Evolutionary conservation across 1,140 invertebrate species (phyloP), one percentile per base, ranked within the genome.

Genomic region (Chironomus striatipennis): DNA sequence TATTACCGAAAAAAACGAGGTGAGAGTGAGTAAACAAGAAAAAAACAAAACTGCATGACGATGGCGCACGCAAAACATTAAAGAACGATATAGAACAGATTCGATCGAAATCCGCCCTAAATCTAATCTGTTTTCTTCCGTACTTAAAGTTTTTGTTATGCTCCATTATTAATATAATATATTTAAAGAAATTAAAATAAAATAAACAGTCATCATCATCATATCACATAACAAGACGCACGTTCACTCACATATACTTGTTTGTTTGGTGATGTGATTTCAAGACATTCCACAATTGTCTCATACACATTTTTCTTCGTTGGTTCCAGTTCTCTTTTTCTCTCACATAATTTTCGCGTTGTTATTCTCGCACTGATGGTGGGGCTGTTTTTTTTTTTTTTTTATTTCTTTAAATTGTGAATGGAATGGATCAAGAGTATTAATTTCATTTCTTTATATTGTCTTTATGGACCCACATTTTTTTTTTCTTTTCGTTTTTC

Each of bases 251-350:
- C 24, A 34, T 34, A 57, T 57, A 57, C 47, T 57, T 57, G 47
- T 57, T 12, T 57, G 47, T 57, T n/a, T 57, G 47, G 47, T 15
- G 47, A n/a, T 57, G 47, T 57, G 47, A 57, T 57, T 34, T 57
- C 47, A 57, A 57, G 47, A 57, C 47, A 57, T 57, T 57, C 47
- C 47, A 57, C 47, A 57, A 57, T 57, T 57, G 47, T 57, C 47
- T 57, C 47, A 57, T 57, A 57, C 47, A 57, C n/a, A n/a, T 57
- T 57, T 57, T 57, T 57, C 47, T 57, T 57, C n/a, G 12, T 57
- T 57, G n/a, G 47, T 57, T 57, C 47, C 47, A 57, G 47, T 57
- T 57, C 47, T 57, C 12, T 57, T 47, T 57, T 57, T 57, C 47
- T 57, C 47, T 57, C 47, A 57, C 47, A 57, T 57, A 57, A 57